Percentiles rank a stretch among this genome's conserved stretches.
These are phyloP conservation scores for Tenrec ecaudatus DNA, from an alignment of 2,113 vertebrate species.

Conservation along the genomic window DNA sequence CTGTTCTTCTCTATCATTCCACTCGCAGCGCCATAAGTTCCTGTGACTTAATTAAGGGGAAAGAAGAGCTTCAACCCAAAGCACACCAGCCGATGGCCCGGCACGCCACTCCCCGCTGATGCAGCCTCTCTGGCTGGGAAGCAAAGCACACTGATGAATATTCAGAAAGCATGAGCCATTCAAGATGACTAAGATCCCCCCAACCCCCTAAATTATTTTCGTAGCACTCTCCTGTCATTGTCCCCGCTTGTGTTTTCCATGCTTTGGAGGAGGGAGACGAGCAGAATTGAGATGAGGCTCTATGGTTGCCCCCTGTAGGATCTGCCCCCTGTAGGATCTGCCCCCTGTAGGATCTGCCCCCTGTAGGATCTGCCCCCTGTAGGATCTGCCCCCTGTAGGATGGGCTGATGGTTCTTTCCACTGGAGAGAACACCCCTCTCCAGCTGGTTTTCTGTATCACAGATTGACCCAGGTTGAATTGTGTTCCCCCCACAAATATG, in stretches of 20 bases:
- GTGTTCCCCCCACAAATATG: too few relatives aligned
- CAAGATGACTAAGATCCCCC: neutral
- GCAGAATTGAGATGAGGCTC: neutral
- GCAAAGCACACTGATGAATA: neutral
- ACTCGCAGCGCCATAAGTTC: constrained; percentile 2
- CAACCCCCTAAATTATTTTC: neutral
- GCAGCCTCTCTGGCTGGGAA: too few relatives aligned
- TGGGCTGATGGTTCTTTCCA: neutral
- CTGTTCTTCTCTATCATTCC: neutral
- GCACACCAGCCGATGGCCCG: neutral
- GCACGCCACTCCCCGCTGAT: neutral
- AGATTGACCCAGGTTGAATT: neutral
- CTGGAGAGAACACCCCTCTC: neutral
- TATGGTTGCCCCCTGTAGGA: neutral
- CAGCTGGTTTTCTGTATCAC: neutral
- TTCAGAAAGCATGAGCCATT: neutral
- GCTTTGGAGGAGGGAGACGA: neutral
- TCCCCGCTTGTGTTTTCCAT: neutral
- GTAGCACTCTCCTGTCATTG: neutral
- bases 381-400: neutral
- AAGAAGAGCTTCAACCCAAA: constrained; percentile 36
- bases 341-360: neutral
- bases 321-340: neutral
- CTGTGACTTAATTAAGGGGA: constrained; percentile 9
- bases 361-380: neutral